Conservation (phyloP, 2,113 vertebrate genomes). For the Tympanuchus pallidicinctus region DNA sequence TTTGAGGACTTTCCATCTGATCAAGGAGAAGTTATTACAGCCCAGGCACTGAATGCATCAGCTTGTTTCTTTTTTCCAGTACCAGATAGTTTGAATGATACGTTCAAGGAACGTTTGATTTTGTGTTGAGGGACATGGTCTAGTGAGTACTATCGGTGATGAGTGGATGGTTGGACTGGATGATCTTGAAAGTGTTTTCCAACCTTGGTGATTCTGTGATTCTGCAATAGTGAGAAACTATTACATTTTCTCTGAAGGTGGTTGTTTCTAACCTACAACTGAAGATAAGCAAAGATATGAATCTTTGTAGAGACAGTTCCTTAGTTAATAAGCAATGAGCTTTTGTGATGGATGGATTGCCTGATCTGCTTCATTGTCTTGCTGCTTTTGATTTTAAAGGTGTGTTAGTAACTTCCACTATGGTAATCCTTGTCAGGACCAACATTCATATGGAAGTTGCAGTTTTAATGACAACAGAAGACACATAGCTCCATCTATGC, state of each 20-base stretch:
- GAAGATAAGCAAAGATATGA: background rate
- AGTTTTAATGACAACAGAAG: background rate
- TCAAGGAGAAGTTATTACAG: background rate
- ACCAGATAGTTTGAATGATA: background rate
- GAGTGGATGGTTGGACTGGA: too few relatives aligned
- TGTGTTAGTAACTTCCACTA: background rate
- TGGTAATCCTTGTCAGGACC: background rate
- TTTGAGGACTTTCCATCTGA: background rate
- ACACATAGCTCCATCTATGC: accelerated
- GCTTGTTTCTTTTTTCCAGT: background rate
- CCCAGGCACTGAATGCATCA: background rate
- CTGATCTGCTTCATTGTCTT: background rate
- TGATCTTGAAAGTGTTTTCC: too few relatives aligned
- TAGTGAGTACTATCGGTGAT: too few relatives aligned
- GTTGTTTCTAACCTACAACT: background rate
- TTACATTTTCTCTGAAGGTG: background rate
- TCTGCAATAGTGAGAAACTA: background rate
- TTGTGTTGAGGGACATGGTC: too few relatives aligned
- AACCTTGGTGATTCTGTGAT: too few relatives aligned
- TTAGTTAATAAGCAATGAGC: background rate
- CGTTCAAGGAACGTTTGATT: too few relatives aligned
- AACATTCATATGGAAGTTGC: background rate
- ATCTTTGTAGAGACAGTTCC: background rate
- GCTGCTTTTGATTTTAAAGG: background rate
- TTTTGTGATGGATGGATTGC: background rate